Conservation (phyloP, 2,797 vertebrate species). For the Poeciliopsis paucimaculata region DNA sequence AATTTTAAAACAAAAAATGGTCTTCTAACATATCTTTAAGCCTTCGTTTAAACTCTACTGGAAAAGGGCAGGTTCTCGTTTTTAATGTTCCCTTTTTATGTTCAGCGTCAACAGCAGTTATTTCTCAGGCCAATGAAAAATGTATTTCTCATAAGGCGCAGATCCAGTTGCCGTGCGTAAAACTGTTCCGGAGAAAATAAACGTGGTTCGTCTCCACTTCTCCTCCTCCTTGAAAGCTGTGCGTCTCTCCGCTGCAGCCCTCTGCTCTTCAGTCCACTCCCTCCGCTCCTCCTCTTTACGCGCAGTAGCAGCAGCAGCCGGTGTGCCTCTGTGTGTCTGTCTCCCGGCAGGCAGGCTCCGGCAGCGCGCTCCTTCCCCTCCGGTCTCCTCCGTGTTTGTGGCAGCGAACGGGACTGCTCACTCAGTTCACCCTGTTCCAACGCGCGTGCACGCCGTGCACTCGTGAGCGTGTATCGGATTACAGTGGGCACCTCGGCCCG, state of each 20-base stretch:
- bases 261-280: constrained; percentile 9
- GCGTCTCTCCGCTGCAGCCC: constrained; percentile 22
- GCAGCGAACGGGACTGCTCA: constrained; percentile 51
- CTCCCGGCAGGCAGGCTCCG: constrained; percentile 26
- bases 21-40: constrained; percentile 28
- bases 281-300: constrained; percentile 8
- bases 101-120: constrained; percentile 15
- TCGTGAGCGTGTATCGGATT: constrained; percentile 69
- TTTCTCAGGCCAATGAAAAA: constrained; percentile 30
- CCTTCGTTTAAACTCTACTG: constrained; percentile 5
- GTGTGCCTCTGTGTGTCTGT: constrained; percentile 7
- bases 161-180: constrained; percentile 64
- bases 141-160: constrained; percentile 25
- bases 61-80: constrained; percentile 11
- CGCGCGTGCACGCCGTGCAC: constrained; percentile 42
- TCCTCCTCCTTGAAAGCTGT: constrained; percentile 46
- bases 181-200: constrained; percentile 22
- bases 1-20: constrained; percentile 8
- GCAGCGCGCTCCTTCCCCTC: constrained; percentile 55
- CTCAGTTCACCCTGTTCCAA: constrained; percentile 53
- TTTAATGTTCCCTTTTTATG: constrained; percentile 1
- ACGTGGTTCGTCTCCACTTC: constrained; percentile 38
- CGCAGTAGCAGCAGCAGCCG: not conserved
- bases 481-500: constrained; percentile 76
- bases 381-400: constrained; percentile 65